Evolutionary conservation across 1,140 invertebrate species (phyloP), one percentile per base, ranked within the genome.

Genomic region (Saxidomus purpurata): DNA sequence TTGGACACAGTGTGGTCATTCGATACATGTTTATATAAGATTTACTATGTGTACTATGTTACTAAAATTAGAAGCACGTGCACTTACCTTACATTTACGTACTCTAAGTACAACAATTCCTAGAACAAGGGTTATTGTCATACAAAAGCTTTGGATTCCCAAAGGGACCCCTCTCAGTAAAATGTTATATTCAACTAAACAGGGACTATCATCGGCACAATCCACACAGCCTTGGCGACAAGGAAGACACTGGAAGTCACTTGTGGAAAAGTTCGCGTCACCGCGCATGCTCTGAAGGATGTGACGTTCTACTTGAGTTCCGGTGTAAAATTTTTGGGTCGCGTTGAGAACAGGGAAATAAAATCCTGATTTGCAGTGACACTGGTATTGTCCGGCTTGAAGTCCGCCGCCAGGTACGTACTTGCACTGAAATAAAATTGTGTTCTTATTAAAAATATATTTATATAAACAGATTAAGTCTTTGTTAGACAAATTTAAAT

Each of bases 51-150:
- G n/a, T n/a, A n/a, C n/a, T n/a, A n/a, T n/a, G n/a, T n/a, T n/a
- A n/a, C n/a, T n/a, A n/a, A n/a, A n/a, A n/a, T n/a, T n/a, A n/a
- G n/a, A n/a, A n/a, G 15, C 15, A 8, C 52, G 8, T n/a, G 52
- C 15, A 86, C 87, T 89, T 96, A 98, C 98, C 97, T 98, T 98
- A 93, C 97, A 97, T 96, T 98, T 98, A 55, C 98, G 96, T 87
- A 98, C 97, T 91, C 97, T 96, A 92, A 98, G 97, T 31, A 98
- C 97, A 67, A 97, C 96, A 31, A 97, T 95, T 13, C 96, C 97
- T n/a, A 98, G 95, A 15, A 98, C 96, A 25, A 98, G 91, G 67
- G 97, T 97, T 61, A 97, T 96, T 13, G 97, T 96, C 95, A 98
- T 97, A 94, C 97, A 98, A 28, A 97, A 96, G 31, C 97, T 96